phyloP scores from a whole-genome alignment of 1,140 invertebrate genomes.

The Tetragonula clypearis region DNA sequence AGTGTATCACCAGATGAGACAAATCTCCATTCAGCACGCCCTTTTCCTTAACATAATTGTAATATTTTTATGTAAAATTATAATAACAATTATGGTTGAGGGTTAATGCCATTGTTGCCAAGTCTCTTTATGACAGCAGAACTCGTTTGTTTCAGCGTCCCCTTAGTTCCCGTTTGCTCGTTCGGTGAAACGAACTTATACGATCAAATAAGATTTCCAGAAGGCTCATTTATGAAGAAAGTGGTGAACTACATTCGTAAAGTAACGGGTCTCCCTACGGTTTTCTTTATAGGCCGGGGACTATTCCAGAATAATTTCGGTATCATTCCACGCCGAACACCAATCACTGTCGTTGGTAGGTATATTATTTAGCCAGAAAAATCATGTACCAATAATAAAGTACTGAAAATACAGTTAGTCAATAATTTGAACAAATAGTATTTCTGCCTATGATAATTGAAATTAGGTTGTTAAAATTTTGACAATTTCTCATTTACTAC shows the following conservation, averaged over 20 bases:
- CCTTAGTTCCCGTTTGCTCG: constrained; percentile 93
- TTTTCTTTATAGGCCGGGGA: constrained; percentile 91
- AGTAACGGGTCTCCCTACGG: constrained; percentile 88
- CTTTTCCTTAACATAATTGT: no score
- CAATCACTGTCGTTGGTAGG: constrained; percentile 92
- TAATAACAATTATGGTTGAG: no score
- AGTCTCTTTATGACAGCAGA: background rate
- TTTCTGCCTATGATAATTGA: no score
- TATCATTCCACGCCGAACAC: constrained; percentile 89
- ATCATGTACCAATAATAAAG: no score
- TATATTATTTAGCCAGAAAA: constrained; percentile 28
- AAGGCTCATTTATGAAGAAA: constrained; percentile 86
- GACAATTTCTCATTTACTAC: no score
- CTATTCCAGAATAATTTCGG: constrained; percentile 95
- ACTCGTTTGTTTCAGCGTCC: constrained; percentile 82
- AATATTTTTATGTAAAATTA: no score
- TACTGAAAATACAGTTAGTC: no score
- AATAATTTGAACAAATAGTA: no score
- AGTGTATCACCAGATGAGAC: no score
- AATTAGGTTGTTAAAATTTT: no score
- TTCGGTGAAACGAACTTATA: constrained; percentile 97
- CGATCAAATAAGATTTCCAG: constrained; percentile 88
- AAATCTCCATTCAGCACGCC: no score
- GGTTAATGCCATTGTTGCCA: no score
- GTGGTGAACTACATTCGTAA: constrained; percentile 88